Conservation (phyloP, 2,113 vertebrate species). For the Embiotoca jacksoni region DNA sequence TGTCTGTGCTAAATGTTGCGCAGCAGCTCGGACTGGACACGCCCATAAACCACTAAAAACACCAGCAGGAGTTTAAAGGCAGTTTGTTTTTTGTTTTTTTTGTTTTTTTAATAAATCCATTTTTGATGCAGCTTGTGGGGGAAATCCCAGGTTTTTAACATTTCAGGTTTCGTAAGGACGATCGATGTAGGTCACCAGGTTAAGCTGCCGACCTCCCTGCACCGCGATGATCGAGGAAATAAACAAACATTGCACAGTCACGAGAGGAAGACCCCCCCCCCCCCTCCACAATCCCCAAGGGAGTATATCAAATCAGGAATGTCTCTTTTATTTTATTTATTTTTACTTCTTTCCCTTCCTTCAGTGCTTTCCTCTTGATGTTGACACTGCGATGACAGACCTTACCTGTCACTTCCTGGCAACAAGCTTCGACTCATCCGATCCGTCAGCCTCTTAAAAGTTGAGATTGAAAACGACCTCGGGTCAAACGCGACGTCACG, state of each 20-base stretch:
- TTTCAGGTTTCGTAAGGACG: neutral
- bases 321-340: neutral
- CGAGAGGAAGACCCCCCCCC: neutral
- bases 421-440: conserved; percentile 55
- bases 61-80: neutral
- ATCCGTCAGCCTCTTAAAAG: conserved; percentile 24
- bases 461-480: neutral
- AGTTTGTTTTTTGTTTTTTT: neutral
- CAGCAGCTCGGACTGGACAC: neutral
- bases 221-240: neutral
- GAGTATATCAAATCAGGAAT: neutral
- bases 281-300: too few species aligned
- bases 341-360: neutral
- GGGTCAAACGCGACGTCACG: neutral
- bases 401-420: conserved; percentile 65
- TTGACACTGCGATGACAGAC: neutral
- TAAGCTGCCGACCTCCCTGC: neutral
- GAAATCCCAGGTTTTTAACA: neutral
- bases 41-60: neutral
- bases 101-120: too few species aligned
- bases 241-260: neutral
- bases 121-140: too few species aligned
- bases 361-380: neutral
- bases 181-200: neutral
- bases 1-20: neutral